Base-by-base conservation (phyloP, 2,797 vertebrate genomes). In the Aplochiton taeniatus region DNA sequence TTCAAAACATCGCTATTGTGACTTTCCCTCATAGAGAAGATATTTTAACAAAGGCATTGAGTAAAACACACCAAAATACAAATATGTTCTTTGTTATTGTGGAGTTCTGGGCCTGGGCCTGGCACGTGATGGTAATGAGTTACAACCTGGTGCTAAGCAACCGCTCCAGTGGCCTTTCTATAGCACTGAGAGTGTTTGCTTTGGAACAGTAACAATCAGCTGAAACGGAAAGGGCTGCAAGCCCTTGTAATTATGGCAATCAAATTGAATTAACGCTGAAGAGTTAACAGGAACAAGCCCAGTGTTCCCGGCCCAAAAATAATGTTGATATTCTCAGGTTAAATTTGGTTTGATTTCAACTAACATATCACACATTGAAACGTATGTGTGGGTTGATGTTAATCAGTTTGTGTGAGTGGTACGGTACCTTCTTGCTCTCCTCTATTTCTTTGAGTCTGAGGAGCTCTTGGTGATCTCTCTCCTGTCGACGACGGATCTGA, bases 381-480 rank as follows among this genome's bases (percentile, higher is more conserved):
- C 14, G 8, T 1, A 18, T 52, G 50, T 16, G 50, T 52, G 50
- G 8, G 50, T n/a, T 12, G 8, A n/a, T 51, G 9, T 14, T 8
- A 8, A 14, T 52, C 8, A 13, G 17, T 46, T n/a, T 17, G 47
- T 62, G 20, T 62, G 47, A n/a, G 18, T 48, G 58, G 41, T 17
- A 44, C 18, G 58, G 55, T 76, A 93, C 90, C 91, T 87, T 90
- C 65, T 70, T 87, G 63, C 72, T 76, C 61, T 87, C 82, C 63
- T 93, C 87, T 62, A 89, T 68, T 61, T 85, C 73, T 51, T 14
- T 46, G 9, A 86, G 79, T 78, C 72, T 84, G 67, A 90, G 75
- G 75, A 70, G 77, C 58, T 91, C 88, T 61, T 67, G 74, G 43
- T 72, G 75, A 65, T 87, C 85, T 58, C 85, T 75, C 63, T 88